Conservation (phyloP, 2,888 invertebrate genomes). For the Altica lythri region DNA sequence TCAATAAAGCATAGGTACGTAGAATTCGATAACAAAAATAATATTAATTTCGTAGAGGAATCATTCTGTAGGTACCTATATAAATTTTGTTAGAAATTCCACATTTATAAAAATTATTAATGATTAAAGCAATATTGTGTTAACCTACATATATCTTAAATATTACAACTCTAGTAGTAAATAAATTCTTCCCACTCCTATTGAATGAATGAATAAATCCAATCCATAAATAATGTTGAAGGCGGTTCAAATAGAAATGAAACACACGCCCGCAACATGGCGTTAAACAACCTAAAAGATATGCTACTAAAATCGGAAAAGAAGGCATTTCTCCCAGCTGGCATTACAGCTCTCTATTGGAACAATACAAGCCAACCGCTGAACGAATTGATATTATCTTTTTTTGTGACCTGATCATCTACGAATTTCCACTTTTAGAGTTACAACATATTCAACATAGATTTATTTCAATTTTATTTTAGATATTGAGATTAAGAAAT, state of each 20-base stretch:
- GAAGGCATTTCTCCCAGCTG: conserved; percentile 32
- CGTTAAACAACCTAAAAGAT: conserved; percentile 36
- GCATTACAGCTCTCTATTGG: conserved; percentile 47
- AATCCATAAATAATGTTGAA: conserved; percentile 49
- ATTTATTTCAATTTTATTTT: too few species aligned
- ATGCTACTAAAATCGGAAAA: conserved; percentile 21
- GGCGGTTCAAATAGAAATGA: conserved; percentile 49
- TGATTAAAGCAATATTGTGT: too few species aligned
- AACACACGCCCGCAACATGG: conserved; percentile 55
- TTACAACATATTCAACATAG: too few species aligned
- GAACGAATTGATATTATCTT: conserved; percentile 35
- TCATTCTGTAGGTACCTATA: too few species aligned
- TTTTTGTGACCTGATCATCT: conserved; percentile 22
- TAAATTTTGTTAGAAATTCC: too few species aligned
- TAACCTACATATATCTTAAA: too few species aligned
- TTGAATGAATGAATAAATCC: not conserved
- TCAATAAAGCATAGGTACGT: too few species aligned
- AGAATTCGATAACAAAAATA: too few species aligned
- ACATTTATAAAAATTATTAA: too few species aligned
- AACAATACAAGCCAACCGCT: conserved; percentile 39
- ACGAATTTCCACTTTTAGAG: not conserved
- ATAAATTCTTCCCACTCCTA: not conserved
- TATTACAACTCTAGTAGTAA: too few species aligned
- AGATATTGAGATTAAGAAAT: too few species aligned
- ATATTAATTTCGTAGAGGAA: too few species aligned